phyloP scores from a whole-genome alignment of 2,888 invertebrate genomes.

The Tipula lateralis region DNA sequence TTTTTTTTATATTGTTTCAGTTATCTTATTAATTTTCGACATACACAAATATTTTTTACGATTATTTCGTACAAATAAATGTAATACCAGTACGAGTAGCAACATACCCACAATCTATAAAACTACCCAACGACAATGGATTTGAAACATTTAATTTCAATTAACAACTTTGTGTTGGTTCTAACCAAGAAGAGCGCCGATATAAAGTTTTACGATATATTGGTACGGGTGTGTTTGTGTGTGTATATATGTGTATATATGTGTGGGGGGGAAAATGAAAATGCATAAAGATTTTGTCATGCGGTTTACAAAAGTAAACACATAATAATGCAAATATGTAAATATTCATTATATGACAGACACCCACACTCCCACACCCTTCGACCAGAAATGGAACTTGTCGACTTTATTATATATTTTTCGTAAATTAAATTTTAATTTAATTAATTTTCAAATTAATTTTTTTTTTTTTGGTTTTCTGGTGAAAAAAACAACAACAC shows the following conservation, averaged over 20 bases:
- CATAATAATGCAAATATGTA: not conserved
- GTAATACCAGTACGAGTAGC: no score
- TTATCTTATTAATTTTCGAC: not conserved
- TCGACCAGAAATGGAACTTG: not conserved
- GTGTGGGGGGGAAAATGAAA: not conserved
- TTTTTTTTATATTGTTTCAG: not conserved
- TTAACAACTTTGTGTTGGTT: not conserved
- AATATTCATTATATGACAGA: not conserved
- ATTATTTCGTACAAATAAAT: not conserved
- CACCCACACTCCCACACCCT: not conserved
- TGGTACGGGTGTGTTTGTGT: not conserved
- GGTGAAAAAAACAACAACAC: not conserved
- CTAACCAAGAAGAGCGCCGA: not conserved
- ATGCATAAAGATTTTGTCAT: conserved; percentile 24
- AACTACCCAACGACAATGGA: not conserved
- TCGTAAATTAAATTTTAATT: not conserved
- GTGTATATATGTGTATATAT: not conserved
- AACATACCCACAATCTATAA: no score
- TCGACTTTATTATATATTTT: not conserved
- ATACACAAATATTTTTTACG: not conserved
- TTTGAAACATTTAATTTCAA: not conserved
- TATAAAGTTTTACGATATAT: not conserved
- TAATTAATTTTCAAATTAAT: conserved; percentile 1
- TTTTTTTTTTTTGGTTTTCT: not conserved
- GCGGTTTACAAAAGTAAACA: not conserved